Evolutionary conservation across 2,113 vertebrate species (phyloP), one percentile per base, ranked within the genome.

Genomic region (Ptilorrhoa leucosticta): DNA sequence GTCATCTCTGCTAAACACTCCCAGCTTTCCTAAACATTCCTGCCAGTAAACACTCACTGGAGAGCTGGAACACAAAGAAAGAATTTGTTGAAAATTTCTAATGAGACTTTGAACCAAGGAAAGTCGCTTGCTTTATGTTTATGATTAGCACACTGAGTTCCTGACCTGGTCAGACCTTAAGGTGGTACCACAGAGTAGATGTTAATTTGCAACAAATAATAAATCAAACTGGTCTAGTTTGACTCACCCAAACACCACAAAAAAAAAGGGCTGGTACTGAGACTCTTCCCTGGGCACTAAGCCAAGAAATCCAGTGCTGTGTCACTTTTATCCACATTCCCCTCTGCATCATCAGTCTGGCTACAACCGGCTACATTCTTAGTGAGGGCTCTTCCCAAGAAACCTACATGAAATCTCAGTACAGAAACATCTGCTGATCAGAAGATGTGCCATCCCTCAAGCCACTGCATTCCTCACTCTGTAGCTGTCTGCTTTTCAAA

Each of bases 81-180:
- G 89, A 91, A 89, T 94, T 97, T 79, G 73, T 20, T 83, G 61
- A 90, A 93, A 79, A 57, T 82, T 89, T 90, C 84, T 87, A 93
- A 94, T 47, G 40, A 93, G 65, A 47, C 93, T 96, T 93, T 91
- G 78, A 94, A 88, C 53, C 11, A 53, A 75, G 30, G 66, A 95
- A 96, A 93, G 94, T 82, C 3, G 76, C 91, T 95, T 89, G 22
- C 37, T 89, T 84, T 65, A 44, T 95, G 89, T 94, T 94, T 95
- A 91, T 40, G 69, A 89, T 70, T 82, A 92, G 80, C 66, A 79
- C 91, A 44, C 57, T 39, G 35, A 87, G 89, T 71, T 94, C 93
- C 91, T 96, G 95, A 94, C 93, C 94, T 85, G 51, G 80, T 91
- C 89, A 95, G 95, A 96, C 89, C 91, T 94, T 94, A 73, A 94